Evolutionary conservation across 2,888 invertebrate species (phyloP).

Genomic region (Rhagium mordax): DNA sequence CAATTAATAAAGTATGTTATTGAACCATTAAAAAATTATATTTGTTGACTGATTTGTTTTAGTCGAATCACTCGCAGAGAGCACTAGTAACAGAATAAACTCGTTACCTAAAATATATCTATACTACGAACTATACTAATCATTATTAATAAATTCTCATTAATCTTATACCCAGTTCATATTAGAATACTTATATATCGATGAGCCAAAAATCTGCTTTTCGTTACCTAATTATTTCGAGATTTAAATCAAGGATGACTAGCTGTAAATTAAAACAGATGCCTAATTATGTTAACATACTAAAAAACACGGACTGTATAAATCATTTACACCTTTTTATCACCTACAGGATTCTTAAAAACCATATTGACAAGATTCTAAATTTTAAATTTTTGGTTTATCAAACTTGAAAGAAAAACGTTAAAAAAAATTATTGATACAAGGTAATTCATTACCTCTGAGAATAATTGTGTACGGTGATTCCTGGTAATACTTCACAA

Average conservation of each 20-base stretch:
- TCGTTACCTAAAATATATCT: too few species aligned
- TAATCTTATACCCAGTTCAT: neutral
- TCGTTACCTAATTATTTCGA: constrained; percentile 22
- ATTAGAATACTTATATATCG: constrained; percentile 22
- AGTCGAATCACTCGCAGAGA: too few species aligned
- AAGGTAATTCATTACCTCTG: too few species aligned
- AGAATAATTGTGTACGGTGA: too few species aligned
- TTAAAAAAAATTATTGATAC: too few species aligned
- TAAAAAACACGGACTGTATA: neutral
- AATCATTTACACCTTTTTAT: neutral
- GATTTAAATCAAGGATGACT: constrained; percentile 21
- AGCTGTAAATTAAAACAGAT: constrained; percentile 16
- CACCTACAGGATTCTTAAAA: neutral
- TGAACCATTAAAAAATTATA: too few species aligned
- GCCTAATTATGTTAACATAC: neutral
- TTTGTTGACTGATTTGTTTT: too few species aligned
- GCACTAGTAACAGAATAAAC: too few species aligned
- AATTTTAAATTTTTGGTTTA: neutral
- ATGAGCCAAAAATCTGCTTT: constrained; percentile 34
- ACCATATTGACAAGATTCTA: neutral
- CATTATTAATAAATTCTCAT: constrained; percentile 3
- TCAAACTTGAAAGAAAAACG: neutral
- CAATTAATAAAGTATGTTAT: too few species aligned
- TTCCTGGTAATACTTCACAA: too few species aligned
- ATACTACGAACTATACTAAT: too few species aligned